Percentiles rank a stretch among this genome's conserved stretches.
These are phyloP conservation scores for Hydraecia micacea DNA, from an alignment of 2,888 invertebrate species.

Conservation along the genomic window DNA sequence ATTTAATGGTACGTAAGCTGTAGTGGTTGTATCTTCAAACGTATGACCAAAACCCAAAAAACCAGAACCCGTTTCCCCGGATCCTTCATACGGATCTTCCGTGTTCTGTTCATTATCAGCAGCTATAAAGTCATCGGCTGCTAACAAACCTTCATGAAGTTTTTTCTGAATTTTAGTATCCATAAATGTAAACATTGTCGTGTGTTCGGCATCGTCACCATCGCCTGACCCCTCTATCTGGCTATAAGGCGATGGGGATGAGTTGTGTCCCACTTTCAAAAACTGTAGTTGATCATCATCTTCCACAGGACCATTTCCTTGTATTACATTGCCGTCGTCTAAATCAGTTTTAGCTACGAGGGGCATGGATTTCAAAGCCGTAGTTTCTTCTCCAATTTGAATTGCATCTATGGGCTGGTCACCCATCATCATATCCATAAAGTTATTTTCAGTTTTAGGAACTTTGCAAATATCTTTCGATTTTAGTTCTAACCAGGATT, in stretches of 20 bases:
- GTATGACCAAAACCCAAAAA: conserved; percentile 56
- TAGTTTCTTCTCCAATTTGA: conserved; percentile 81
- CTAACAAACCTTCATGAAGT: conserved; percentile 64
- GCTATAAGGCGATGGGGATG: conserved; percentile 71
- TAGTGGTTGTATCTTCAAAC: conserved; percentile 70
- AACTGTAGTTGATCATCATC: conserved; percentile 85
- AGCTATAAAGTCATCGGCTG: conserved; percentile 33
- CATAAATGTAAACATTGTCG: conserved; percentile 81
- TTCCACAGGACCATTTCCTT: conserved; percentile 74
- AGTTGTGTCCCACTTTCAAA: conserved; percentile 79
- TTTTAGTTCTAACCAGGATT: conserved; percentile 90
- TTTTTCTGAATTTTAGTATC: conserved; percentile 71
- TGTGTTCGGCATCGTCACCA: conserved; percentile 80
- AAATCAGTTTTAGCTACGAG: conserved; percentile 80
- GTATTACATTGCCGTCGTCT: conserved; percentile 84
- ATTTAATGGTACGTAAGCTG: conserved; percentile 73
- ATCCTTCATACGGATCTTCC: conserved; percentile 81
- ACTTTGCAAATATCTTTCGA: conserved; percentile 89
- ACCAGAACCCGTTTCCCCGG: conserved; percentile 72
- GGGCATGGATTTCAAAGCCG: conserved; percentile 83
- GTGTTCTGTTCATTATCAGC: conserved; percentile 76
- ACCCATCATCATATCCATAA: conserved; percentile 91
- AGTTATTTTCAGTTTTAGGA: conserved; percentile 77
- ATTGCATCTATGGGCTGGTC: conserved; percentile 90
- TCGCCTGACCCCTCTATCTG: conserved; percentile 83